Conservation (phyloP, 2,888 invertebrate genomes). For the Penaeus monodon region DNA sequence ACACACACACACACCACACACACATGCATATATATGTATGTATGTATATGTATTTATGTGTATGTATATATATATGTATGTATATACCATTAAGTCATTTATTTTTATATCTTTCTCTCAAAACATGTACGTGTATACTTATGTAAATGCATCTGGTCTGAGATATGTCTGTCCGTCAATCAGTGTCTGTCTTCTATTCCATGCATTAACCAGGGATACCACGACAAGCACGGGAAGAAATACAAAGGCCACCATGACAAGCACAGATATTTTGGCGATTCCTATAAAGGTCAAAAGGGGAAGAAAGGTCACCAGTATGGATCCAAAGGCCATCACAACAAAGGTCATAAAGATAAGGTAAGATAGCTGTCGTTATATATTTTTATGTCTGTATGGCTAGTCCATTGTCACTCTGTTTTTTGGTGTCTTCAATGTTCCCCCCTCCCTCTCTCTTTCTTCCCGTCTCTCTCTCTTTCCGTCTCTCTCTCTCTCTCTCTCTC, state of each 20-base stretch:
- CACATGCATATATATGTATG: background rate
- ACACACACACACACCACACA: background rate
- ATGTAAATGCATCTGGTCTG: background rate
- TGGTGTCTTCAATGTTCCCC: background rate
- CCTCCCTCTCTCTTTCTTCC: no score
- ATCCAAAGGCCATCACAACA: background rate
- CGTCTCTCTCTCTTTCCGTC: no score
- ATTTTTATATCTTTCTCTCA: background rate
- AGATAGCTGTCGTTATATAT: background rate
- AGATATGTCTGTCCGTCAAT: background rate
- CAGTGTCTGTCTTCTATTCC: slow-evolving; percentile 28
- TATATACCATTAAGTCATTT: no score
- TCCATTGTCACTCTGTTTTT: background rate
- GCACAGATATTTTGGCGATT: slow-evolving; percentile 20
- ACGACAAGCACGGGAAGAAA: slow-evolving; percentile 27
- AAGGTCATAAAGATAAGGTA: slow-evolving; percentile 17
- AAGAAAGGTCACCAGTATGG: slow-evolving; percentile 36
- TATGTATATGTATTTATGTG: background rate
- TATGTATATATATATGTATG: background rate
- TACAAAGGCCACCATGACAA: slow-evolving; percentile 44
- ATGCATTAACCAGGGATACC: slow-evolving; percentile 36
- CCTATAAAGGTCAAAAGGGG: slow-evolving; percentile 7
- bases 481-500: no score
- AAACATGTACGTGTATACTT: background rate
- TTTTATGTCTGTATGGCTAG: no score